These are phyloP conservation scores for Helleia helle DNA, from an alignment of 2,888 invertebrate species.

Conservation along the genomic window DNA sequence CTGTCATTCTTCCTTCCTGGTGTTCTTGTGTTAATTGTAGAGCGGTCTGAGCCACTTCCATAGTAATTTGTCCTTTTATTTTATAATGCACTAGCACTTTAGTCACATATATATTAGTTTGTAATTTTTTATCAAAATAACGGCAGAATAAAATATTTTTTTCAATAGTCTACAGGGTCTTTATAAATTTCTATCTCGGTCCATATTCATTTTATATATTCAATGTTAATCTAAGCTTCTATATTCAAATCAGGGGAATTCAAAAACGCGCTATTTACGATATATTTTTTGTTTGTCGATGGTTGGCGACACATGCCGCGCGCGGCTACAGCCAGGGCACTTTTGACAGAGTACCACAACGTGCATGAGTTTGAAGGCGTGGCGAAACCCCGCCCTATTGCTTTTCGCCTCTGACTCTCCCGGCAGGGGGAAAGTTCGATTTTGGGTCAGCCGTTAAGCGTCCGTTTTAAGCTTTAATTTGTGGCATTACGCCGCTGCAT, in stretches of 20 bases:
- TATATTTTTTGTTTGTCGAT: slow-evolving; percentile 32
- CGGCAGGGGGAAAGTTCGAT: slow-evolving; percentile 52
- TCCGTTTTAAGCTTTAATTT: slow-evolving; percentile 73
- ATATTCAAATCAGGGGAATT: background rate
- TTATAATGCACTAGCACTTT: background rate
- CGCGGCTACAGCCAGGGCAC: slow-evolving; percentile 52
- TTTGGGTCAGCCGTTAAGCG: slow-evolving; percentile 73
- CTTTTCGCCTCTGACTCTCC: slow-evolving; percentile 52
- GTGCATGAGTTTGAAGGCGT: slow-evolving; percentile 44
- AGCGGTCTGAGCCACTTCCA: slow-evolving; percentile 67
- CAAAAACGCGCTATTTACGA: slow-evolving; percentile 17
- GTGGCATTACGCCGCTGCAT: slow-evolving; percentile 63
- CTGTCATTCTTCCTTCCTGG: slow-evolving; percentile 51
- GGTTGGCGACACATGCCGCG: slow-evolving; percentile 33
- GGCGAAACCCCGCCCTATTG: slow-evolving; percentile 64
- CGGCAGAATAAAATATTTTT: no score
- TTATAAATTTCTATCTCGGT: no score
- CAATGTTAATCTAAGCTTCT: no score
- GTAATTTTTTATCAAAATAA: no score
- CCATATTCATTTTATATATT: no score
- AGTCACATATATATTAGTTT: slow-evolving; percentile 1
- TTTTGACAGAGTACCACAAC: slow-evolving; percentile 57
- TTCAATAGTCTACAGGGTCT: no score
- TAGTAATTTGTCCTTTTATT: slow-evolving; percentile 26
- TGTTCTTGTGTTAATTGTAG: slow-evolving; percentile 60